Conservation (phyloP, 2,113 vertebrate genomes). For the Cochlearius cochlearius region DNA sequence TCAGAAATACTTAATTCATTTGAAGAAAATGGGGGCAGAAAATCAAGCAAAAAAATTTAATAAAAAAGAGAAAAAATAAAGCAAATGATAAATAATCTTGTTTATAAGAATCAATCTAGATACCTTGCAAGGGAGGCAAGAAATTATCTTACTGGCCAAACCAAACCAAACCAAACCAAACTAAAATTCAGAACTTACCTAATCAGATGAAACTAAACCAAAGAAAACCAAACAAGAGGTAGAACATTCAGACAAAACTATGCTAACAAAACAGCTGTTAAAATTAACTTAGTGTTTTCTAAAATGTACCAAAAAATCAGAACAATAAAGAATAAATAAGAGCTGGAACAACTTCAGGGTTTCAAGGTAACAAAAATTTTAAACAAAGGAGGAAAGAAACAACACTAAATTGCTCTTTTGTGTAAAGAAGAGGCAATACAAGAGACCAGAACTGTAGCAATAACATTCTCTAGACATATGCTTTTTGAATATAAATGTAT, state of each 20-base stretch:
- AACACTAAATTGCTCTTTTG: not conserved
- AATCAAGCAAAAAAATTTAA: not conserved
- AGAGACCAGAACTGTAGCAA: not conserved
- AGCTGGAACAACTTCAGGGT: not conserved
- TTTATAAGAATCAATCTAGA: not conserved
- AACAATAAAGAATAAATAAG: not conserved
- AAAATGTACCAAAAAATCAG: not conserved
- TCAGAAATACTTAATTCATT: not conserved
- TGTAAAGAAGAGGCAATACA: not conserved
- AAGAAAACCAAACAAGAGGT: not conserved
- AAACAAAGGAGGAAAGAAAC: not conserved
- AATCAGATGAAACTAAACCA: not conserved
- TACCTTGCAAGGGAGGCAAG: not conserved
- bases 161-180: not conserved
- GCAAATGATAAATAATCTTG: not conserved
- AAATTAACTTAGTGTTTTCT: not conserved
- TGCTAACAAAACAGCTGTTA: not conserved
- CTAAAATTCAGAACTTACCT: not conserved
- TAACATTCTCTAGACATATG: not conserved
- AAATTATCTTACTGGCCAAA: not conserved
- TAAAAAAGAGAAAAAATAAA: not conserved
- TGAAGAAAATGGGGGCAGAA: not conserved
- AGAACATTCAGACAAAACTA: not conserved
- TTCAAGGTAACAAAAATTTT: not conserved
- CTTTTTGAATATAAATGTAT: not conserved